Base-by-base conservation (phyloP, 2,113 vertebrate species). In the Siphamia tubifer region DNA sequence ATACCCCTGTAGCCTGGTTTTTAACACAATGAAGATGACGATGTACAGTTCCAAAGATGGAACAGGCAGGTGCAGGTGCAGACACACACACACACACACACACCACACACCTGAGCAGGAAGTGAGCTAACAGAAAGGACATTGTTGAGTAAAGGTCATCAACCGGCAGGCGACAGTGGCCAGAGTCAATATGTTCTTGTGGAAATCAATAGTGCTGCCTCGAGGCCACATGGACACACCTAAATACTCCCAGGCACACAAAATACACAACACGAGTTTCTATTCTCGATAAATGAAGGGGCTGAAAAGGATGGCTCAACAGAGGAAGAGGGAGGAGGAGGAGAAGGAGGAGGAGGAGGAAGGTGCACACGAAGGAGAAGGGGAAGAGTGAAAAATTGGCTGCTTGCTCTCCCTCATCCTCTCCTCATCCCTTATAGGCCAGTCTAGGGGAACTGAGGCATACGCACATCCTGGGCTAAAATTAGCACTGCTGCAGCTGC, bases 401-500 rank as follows among this genome's bases (percentile, higher is more conserved):
- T 8, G 12, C 12, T 51, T 36, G 43, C 15, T 45, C 43, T 60
- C 54, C 30, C 63, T 74, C 75, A 55, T 77, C 42, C 42, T 58
- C 45, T 52, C 47, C 57, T 66, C 57, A 56, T 66, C 58, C 71
- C 73, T 63, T 54, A 72, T 81, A 82, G 81, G 67, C 68, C 38
- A 49, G 72, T 64, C 49, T 4, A 38, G 44, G 63, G 82, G 83
- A 88, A 90, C 80, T 85, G 85, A 89, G 74, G 83, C 80, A 35
- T 86, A 85, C 79, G 70, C 81, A 87, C 82, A 87, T 79, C 76
- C 72, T 42, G 51, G 35, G 80, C 85, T 91, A 91, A 89, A 91
- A 79, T 90, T 91, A 91, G 86, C 79, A 84, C 84, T 84, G 79
- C 89, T 89, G 86, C 87, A 87, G 87, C 87, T 89, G 86, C 83